Evolutionary conservation across 2,888 invertebrate genomes (phyloP), one percentile per base, ranked within the genome.

Genomic region (Bellardia bayeri): DNA sequence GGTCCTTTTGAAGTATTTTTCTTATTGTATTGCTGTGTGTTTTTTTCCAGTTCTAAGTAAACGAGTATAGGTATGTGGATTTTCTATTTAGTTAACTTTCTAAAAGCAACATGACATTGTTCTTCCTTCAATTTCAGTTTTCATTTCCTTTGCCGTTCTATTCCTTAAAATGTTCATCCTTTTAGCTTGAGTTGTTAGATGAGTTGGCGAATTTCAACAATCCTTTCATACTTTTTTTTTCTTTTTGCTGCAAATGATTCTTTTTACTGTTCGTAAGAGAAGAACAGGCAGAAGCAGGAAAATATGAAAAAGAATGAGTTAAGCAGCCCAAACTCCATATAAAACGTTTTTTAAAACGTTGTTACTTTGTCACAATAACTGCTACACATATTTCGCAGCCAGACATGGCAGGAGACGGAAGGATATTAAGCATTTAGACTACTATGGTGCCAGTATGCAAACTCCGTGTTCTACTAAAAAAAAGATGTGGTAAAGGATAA

Each of bases 291-390:
- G 61, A 14, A 68, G 2, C 13, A 58, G 58, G 9, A 66, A 64
- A 71, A 30, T 3, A 49, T 56, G 49, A 33, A 66, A 49, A 37
- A n/a, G 63, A 82, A 51, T 54, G 40, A 80, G 80, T 71, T 69
- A 51, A 80, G 58, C 66, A 56, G 51, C 40, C 42, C 68, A 33
- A 64, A 56, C 69, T 54, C 54, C 68, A 64, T 45, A 9, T 71
- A 76, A 87, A 87, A 61, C 74, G 56, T 79, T 82, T 78, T 82
- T 76, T 82, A 69, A 87, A 78, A 74, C 63, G 58, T 69, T 82
- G 72, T 58, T 87, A 82, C 78, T 84, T 78, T 84, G 83, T 87
- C 82, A 78, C 74, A 87, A 78, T 74, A 84, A 82, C 72, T 74
- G 63, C 63, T 84, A 61, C 49, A 33, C 49, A 33, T 74, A 82